Percentiles rank a stretch among this genome's conserved stretches.
These are phyloP conservation scores for Astyanax mexicanus DNA, from an alignment of 2,797 vertebrate species.

Conservation along the genomic window DNA sequence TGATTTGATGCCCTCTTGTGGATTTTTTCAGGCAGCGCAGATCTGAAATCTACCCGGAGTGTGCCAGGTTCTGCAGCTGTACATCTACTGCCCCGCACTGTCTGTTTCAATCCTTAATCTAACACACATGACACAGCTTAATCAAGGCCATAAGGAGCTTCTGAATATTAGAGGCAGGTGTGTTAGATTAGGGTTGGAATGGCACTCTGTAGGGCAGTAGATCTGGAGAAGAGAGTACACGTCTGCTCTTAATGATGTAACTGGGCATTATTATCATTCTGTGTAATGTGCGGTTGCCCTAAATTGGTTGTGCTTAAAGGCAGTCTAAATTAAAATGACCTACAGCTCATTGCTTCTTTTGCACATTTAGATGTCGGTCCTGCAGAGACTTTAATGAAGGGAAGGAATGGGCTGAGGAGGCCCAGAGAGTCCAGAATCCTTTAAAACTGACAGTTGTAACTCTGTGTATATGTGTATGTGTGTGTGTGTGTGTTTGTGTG, in stretches of 20 bases:
- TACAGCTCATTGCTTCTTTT: neutral
- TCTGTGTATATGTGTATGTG: neutral
- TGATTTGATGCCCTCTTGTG: slow-evolving; percentile 44
- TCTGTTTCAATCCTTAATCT: slow-evolving; percentile 9
- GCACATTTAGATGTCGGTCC: neutral
- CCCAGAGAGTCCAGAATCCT: neutral
- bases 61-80: neutral
- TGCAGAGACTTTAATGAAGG: neutral
- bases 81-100: neutral
- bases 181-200: slow-evolving; percentile 1
- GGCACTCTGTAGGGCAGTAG: neutral
- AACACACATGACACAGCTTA: neutral
- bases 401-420: neutral
- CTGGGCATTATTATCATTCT: neutral
- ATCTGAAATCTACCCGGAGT: neutral
- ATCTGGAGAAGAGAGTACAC: neutral
- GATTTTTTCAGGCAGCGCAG: slow-evolving; percentile 10
- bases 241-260: neutral
- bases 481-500: neutral
- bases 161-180: neutral
- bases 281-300: neutral
- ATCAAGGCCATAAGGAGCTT: neutral
- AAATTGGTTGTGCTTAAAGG: neutral
- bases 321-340: neutral
- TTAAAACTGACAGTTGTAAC: neutral